Conservation (phyloP, 2,113 vertebrate species). For the Embiotoca jacksoni region DNA sequence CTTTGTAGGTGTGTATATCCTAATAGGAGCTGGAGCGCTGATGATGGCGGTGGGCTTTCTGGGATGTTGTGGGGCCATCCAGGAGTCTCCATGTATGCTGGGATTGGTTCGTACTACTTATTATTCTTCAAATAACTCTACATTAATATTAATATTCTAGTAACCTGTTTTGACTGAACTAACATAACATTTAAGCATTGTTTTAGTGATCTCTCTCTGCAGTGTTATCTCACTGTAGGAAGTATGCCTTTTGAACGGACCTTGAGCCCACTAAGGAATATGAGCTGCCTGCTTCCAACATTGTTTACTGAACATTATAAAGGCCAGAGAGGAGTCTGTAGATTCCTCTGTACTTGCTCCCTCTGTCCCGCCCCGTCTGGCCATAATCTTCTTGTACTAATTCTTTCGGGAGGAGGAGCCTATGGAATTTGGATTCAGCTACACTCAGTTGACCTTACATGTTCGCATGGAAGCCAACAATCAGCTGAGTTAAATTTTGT, state of each 20-base stretch:
- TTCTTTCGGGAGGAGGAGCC: slow-evolving; percentile 61
- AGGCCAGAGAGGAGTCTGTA: slow-evolving; percentile 50
- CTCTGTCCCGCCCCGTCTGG: slow-evolving; percentile 11
- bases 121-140: background rate
- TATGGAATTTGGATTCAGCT: slow-evolving; percentile 51
- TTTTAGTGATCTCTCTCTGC: background rate
- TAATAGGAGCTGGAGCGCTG: slow-evolving; percentile 94
- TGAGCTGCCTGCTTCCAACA: slow-evolving; percentile 17
- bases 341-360: slow-evolving; percentile 34
- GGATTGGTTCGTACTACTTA: slow-evolving; percentile 88
- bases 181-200: background rate
- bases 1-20: slow-evolving; percentile 91
- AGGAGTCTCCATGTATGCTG: slow-evolving; percentile 97
- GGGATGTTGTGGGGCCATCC: slow-evolving; percentile 95
- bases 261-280: slow-evolving; percentile 22
- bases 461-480: slow-evolving; percentile 14
- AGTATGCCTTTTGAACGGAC: slow-evolving; percentile 18
- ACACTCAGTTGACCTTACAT: slow-evolving; percentile 62
- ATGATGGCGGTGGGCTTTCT: slow-evolving; percentile 99
- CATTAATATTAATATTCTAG: background rate
- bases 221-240: slow-evolving; percentile 5
- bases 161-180: slow-evolving; percentile 6
- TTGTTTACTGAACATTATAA: slow-evolving; percentile 52
- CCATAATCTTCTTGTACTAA: slow-evolving; percentile 72
- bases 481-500: slow-evolving; percentile 33